phyloP scores from a whole-genome alignment of 2,113 vertebrate species.

The Nansenia antarctica region DNA sequence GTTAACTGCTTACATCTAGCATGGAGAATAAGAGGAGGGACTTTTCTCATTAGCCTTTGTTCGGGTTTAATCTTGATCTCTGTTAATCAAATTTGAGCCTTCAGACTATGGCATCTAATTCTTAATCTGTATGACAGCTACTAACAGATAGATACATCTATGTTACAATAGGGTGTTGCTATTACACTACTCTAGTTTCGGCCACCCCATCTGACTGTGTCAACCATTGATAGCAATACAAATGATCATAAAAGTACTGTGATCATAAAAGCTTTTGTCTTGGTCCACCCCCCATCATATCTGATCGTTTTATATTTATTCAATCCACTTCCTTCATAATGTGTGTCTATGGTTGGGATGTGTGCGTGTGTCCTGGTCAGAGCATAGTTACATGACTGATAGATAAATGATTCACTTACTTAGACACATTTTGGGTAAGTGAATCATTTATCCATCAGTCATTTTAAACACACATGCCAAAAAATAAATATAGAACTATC shows the following conservation, averaged over 20 bases:
- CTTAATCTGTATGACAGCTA: constrained; percentile 29
- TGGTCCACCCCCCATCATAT: background rate
- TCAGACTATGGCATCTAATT: constrained; percentile 26
- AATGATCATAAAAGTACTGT: background rate
- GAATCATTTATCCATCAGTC: no score
- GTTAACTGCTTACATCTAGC: background rate
- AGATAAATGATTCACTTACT: no score
- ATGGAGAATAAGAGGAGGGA: background rate
- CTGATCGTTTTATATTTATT: background rate
- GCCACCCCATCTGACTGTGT: constrained; percentile 8
- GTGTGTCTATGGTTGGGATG: background rate
- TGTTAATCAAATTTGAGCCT: constrained; percentile 28
- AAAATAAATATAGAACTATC: no score
- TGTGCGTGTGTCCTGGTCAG: constrained; percentile 1
- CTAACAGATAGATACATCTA: constrained; percentile 23
- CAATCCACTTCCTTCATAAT: background rate
- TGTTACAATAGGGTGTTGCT: constrained; percentile 21
- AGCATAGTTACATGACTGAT: no score
- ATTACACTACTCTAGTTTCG: background rate
- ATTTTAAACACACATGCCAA: no score
- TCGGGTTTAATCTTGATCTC: constrained; percentile 51
- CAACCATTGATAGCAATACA: constrained; percentile 8
- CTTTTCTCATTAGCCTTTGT: background rate
- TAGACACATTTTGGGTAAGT: no score
- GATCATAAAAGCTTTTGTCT: background rate